Evolutionary conservation across 1,140 invertebrate genomes (phyloP).

Genomic region (Papilio helenus): DNA sequence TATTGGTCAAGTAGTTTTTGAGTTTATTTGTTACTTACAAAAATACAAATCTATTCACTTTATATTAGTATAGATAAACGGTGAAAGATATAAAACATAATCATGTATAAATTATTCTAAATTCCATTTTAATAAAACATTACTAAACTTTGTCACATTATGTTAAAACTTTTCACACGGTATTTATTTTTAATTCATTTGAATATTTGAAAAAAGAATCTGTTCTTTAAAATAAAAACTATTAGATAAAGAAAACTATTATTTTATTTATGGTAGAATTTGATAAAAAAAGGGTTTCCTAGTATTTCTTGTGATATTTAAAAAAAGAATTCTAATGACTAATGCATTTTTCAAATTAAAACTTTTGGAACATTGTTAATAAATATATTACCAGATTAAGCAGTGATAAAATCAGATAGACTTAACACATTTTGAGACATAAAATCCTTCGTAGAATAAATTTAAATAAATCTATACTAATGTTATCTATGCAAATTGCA

Average conservation of each 20-base stretch:
- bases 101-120: background rate
- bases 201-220: background rate
- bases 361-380: background rate
- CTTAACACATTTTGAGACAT: conserved; percentile 24
- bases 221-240: background rate
- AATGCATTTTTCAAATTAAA: background rate
- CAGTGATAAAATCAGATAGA: conserved; percentile 25
- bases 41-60: too few species aligned
- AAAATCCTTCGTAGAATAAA: conserved; percentile 8
- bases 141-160: background rate
- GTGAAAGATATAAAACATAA: background rate
- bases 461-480: conserved; percentile 23
- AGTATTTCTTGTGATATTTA: background rate
- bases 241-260: background rate
- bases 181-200: background rate
- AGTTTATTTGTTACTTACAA: too few species aligned
- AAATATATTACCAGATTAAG: conserved; percentile 18
- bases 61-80: too few species aligned
- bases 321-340: background rate
- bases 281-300: background rate
- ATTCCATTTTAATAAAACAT: background rate
- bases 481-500: conserved; percentile 38
- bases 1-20: too few species aligned
- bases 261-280: background rate
- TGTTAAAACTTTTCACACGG: background rate